A percentile compares a stretch with the other conserved stretches of the same genome.
Conservation (phyloP, 2,113 vertebrate genomes). For the Malurus melanocephalus region DNA sequence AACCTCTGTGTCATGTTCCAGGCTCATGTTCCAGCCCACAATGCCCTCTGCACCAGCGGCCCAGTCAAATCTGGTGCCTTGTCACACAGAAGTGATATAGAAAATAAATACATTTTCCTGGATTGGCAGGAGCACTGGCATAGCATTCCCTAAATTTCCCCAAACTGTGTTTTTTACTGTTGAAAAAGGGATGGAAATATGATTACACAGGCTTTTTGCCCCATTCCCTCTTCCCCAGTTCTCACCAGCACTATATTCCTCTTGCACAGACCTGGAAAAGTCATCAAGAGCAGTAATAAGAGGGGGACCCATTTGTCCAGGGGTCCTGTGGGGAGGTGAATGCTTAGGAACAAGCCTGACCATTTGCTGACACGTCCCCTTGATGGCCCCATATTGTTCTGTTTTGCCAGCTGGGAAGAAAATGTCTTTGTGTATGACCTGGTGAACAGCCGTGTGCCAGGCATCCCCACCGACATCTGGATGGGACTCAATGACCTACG, state of each 20-base stretch:
- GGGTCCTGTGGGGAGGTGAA: accelerated
- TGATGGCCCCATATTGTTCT: accelerated
- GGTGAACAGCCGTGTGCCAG: conserved; percentile 80
- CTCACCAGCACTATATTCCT: accelerated
- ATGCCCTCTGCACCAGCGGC: not conserved
- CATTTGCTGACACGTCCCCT: not conserved
- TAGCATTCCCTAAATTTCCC: not conserved
- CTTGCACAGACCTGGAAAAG: not conserved
- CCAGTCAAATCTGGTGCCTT: not conserved
- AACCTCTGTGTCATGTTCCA: not conserved
- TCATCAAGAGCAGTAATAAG: not conserved
- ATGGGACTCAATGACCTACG: conserved; percentile 76
- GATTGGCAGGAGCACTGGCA: not conserved
- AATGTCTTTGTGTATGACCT: conserved; percentile 83
- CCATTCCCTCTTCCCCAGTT: not conserved
- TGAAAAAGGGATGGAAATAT: not conserved
- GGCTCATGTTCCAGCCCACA: not conserved
- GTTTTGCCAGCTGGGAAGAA: conserved; percentile 75
- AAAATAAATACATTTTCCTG: not conserved
- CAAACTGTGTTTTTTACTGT: not conserved
- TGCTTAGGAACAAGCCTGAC: not conserved
- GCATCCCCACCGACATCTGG: conserved; percentile 81
- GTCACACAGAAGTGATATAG: accelerated
- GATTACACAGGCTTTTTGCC: not conserved
- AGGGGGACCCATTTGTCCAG: not conserved